Evolutionary conservation across 2,113 vertebrate genomes (phyloP).

Genomic region (Pipa parva): DNA sequence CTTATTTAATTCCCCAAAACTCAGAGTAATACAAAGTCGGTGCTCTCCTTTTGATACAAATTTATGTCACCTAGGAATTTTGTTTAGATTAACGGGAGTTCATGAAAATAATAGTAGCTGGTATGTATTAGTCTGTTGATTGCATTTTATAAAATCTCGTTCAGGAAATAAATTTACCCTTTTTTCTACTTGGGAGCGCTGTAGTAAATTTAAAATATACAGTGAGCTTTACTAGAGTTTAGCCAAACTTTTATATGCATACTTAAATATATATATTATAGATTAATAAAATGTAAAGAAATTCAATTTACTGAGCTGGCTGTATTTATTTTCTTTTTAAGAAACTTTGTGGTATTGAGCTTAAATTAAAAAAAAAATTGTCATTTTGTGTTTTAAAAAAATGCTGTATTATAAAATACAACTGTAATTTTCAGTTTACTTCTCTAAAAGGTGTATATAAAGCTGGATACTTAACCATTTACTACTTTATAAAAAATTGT

Average conservation of each 20-base stretch:
- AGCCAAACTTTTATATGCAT: conserved; percentile 1
- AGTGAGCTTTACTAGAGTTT: conserved; percentile 9
- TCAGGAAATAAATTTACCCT: background rate
- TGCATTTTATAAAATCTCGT: background rate
- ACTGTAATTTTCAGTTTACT: conserved; percentile 77
- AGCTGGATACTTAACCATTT: conserved; percentile 86
- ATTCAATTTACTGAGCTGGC: conserved; percentile 78
- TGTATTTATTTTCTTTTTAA: conserved; percentile 71
- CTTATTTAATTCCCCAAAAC: no score
- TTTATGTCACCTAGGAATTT: background rate
- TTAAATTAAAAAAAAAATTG: conserved; percentile 87
- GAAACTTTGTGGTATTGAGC: conserved; percentile 97
- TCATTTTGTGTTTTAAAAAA: conserved; percentile 95
- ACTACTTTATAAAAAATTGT: conserved; percentile 90
- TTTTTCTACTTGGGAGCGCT: conserved; percentile 3
- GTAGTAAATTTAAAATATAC: background rate
- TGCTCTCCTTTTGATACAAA: background rate
- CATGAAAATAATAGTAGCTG: background rate
- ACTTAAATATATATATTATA: background rate
- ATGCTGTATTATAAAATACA: conserved; percentile 68
- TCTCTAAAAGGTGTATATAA: conserved; percentile 88
- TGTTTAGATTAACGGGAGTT: no score
- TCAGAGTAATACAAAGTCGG: background rate
- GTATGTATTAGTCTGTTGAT: background rate
- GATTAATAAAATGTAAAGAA: conserved; percentile 51